Evolutionary conservation across 2,113 vertebrate species (phyloP).

Genomic region (Conger conger): DNA sequence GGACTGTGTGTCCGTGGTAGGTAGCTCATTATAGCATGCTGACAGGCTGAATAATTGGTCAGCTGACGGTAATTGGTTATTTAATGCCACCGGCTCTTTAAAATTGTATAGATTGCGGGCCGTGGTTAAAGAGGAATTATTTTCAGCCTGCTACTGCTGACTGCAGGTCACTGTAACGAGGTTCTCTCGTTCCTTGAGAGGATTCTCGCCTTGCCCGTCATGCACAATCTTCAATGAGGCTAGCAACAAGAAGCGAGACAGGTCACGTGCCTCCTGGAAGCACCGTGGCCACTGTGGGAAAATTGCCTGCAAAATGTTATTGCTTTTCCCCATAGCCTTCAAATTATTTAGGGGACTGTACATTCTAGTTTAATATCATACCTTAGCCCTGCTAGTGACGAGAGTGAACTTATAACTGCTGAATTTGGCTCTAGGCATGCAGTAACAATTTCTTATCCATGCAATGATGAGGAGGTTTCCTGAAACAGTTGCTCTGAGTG

Average conservation of each 20-base stretch:
- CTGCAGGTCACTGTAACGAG: background rate
- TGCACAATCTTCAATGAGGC: background rate
- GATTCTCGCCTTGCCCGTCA: background rate
- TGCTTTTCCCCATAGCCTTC: background rate
- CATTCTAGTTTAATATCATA: background rate
- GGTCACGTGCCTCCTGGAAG: background rate
- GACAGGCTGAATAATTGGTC: background rate
- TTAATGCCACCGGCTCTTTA: background rate
- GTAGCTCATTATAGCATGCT: background rate
- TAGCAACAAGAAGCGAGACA: background rate
- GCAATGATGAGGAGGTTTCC: background rate
- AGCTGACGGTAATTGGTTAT: background rate
- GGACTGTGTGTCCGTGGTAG: background rate
- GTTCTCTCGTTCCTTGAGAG: background rate
- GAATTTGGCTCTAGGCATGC: background rate
- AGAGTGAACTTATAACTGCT: background rate
- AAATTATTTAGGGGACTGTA: background rate
- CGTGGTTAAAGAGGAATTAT: background rate
- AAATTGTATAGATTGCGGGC: background rate
- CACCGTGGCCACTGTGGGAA: background rate
- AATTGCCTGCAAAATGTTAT: background rate
- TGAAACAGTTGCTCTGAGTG: background rate
- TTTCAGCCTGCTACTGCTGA: background rate
- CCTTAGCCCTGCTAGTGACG: background rate
- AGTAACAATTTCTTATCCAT: background rate